These are phyloP conservation scores for Vireo griseus DNA, from an alignment of 2,797 vertebrate species.

Conservation along the genomic window DNA sequence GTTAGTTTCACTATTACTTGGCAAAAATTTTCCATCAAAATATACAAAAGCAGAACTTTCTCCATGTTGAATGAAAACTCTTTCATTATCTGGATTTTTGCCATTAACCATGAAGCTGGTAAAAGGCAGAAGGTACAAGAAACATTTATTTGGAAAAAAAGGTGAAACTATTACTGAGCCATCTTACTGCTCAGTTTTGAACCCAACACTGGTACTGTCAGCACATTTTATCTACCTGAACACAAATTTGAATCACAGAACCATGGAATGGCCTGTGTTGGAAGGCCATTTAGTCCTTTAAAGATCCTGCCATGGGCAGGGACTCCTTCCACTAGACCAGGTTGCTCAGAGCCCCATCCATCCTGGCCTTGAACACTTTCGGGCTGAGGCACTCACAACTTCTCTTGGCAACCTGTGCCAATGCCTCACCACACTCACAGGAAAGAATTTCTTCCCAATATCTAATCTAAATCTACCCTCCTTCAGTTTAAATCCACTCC, in stretches of 20 bases:
- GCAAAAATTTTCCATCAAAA: background rate
- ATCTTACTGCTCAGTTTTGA: background rate
- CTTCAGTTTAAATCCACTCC: too few relatives aligned
- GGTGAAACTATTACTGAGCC: background rate
- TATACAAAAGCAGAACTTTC: background rate
- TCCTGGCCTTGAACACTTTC: background rate
- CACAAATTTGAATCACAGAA: background rate
- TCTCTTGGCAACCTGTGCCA: background rate
- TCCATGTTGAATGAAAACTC: background rate
- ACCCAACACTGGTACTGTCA: background rate
- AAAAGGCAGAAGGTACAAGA: background rate
- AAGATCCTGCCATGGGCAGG: background rate
- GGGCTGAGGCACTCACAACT: rapidly evolving
- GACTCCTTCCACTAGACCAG: background rate
- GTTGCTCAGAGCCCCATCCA: background rate
- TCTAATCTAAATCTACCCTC: too few relatives aligned
- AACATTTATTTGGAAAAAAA: background rate
- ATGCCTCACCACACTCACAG: too few relatives aligned
- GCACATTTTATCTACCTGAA: background rate
- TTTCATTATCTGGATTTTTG: background rate
- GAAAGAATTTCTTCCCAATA: too few relatives aligned
- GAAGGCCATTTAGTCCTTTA: background rate
- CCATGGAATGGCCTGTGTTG: background rate
- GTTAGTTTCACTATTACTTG: background rate
- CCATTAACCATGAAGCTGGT: background rate